phyloP scores from a whole-genome alignment of 2,797 vertebrate species.

The Austrolebias charrua region DNA sequence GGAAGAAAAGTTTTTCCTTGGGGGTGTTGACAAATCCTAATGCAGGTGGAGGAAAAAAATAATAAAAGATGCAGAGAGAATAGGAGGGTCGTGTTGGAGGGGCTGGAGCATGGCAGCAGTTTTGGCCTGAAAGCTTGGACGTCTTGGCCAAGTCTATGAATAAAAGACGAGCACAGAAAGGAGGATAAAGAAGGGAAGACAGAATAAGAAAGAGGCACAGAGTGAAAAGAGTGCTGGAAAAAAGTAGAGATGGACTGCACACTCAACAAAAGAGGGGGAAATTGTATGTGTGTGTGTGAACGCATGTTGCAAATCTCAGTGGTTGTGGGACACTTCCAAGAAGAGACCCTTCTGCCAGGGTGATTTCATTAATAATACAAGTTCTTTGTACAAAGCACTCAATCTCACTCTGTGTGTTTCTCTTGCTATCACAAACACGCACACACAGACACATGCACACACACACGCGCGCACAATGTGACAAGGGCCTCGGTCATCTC shows the following conservation, averaged over 20 bases:
- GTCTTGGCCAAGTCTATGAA: slow-evolving; percentile 66
- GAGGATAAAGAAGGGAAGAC: slow-evolving; percentile 53
- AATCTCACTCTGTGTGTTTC: slow-evolving; percentile 52
- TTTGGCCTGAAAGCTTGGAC: slow-evolving; percentile 69
- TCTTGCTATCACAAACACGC: slow-evolving; percentile 29
- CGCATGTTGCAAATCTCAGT: slow-evolving; percentile 71
- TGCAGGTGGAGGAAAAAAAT: slow-evolving; percentile 28
- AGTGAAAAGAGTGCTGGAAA: slow-evolving; percentile 52
- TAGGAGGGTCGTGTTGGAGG: neutral
- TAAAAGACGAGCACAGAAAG: slow-evolving; percentile 65
- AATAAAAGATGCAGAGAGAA: slow-evolving; percentile 10
- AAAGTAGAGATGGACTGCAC: slow-evolving; percentile 51
- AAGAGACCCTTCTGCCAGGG: slow-evolving; percentile 76
- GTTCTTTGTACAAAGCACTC: slow-evolving; percentile 72
- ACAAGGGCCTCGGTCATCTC: slow-evolving; percentile 40
- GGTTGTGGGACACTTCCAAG: slow-evolving; percentile 73
- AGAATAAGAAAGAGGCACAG: slow-evolving; percentile 35
- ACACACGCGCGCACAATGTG: slow-evolving; percentile 35
- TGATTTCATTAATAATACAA: slow-evolving; percentile 81
- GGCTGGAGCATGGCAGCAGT: slow-evolving; percentile 24
- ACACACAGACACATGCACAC: slow-evolving; percentile 37
- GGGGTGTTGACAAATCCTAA: slow-evolving; percentile 60
- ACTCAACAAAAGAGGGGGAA: slow-evolving; percentile 55
- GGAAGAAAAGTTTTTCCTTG: slow-evolving; percentile 49
- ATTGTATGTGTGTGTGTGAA: slow-evolving; percentile 29